phyloP scores from a whole-genome alignment of 2,113 vertebrate species.

The Neoarius graeffei region DNA sequence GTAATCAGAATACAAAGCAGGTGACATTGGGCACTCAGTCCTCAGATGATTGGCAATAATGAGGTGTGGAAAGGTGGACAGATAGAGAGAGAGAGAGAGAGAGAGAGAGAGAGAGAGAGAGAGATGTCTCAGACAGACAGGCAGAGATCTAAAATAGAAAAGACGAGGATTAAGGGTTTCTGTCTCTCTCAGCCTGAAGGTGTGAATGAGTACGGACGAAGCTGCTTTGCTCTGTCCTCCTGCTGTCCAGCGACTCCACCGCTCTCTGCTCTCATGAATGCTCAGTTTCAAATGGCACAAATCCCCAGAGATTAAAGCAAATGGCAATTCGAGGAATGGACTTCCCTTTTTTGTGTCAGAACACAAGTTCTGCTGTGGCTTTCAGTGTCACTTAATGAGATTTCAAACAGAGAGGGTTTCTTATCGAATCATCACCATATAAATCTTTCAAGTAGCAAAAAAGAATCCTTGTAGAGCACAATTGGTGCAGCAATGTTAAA shows the following conservation, averaged over 20 bases:
- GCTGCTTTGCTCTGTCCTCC: conserved; percentile 16
- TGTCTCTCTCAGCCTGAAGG: conserved; percentile 21
- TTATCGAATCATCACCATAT: conserved; percentile 41
- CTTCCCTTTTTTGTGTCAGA: conserved; percentile 10
- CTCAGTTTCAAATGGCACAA: conserved; percentile 43
- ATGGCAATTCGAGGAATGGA: conserved; percentile 49
- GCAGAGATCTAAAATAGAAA: not conserved
- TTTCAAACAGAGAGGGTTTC: conserved; percentile 36
- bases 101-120: conserved; percentile 54
- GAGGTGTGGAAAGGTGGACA: conserved; percentile 83
- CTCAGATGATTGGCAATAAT: conserved; percentile 90
- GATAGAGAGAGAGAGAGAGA: conserved; percentile 66
- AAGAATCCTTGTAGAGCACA: conserved; percentile 10
- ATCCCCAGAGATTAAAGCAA: conserved; percentile 52
- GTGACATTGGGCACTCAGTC: conserved; percentile 87
- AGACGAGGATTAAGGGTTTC: conserved; percentile 56
- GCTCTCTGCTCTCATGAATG: conserved; percentile 17
- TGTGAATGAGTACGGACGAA: conserved; percentile 29
- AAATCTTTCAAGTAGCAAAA: conserved; percentile 38
- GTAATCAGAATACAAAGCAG: conserved; percentile 99
- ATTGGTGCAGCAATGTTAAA: conserved; percentile 11
- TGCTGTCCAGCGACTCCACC: conserved; percentile 15
- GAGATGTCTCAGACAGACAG: conserved; percentile 29
- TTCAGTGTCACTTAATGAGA: conserved; percentile 38
- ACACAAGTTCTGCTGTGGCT: conserved; percentile 21